A percentile compares a stretch with the other conserved stretches of the same genome.
These are phyloP conservation scores for Ramphastos sulfuratus DNA, from an alignment of 2,113 vertebrate genomes.

Conservation along the genomic window DNA sequence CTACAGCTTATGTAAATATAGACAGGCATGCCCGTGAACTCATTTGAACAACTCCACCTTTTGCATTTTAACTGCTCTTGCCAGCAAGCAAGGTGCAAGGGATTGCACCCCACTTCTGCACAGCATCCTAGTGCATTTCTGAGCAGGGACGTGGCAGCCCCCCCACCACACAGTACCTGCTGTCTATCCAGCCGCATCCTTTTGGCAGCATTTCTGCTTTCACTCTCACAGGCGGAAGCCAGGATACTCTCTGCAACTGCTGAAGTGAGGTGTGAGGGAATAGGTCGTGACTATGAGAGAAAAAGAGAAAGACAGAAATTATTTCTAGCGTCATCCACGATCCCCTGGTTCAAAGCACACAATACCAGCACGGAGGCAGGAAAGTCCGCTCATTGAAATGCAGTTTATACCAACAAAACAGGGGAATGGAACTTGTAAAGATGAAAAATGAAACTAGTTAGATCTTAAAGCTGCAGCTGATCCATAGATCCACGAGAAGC, in stretches of 20 bases:
- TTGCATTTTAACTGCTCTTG: slow-evolving; percentile 5
- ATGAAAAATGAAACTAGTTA: slow-evolving; percentile 80
- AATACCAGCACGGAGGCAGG: slow-evolving; percentile 40
- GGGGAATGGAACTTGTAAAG: slow-evolving; percentile 76
- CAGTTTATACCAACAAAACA: slow-evolving; percentile 70
- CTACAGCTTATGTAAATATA: neutral
- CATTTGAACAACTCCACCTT: neutral
- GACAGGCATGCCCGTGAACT: neutral
- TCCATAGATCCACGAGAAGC: slow-evolving; percentile 59
- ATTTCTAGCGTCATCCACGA: slow-evolving; percentile 63
- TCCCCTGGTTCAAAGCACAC: slow-evolving; percentile 23
- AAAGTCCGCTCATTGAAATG: slow-evolving; percentile 63
- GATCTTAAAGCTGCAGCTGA: slow-evolving; percentile 59
- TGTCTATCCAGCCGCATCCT: slow-evolving; percentile 85
- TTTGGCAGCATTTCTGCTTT: slow-evolving; percentile 87
- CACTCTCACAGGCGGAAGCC: slow-evolving; percentile 87
- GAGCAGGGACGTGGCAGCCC: slow-evolving; percentile 1
- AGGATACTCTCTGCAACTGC: slow-evolving; percentile 89
- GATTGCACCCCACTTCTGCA: neutral
- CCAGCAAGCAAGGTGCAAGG: neutral
- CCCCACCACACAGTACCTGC: slow-evolving; percentile 76
- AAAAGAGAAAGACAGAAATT: slow-evolving; percentile 48
- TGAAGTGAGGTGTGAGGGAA: slow-evolving; percentile 88
- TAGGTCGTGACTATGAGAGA: slow-evolving; percentile 82
- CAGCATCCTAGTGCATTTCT: neutral